Evolutionary conservation across 1,140 invertebrate species (phyloP), one percentile per base, ranked within the genome.

Genomic region (Cydia fagiglandana): DNA sequence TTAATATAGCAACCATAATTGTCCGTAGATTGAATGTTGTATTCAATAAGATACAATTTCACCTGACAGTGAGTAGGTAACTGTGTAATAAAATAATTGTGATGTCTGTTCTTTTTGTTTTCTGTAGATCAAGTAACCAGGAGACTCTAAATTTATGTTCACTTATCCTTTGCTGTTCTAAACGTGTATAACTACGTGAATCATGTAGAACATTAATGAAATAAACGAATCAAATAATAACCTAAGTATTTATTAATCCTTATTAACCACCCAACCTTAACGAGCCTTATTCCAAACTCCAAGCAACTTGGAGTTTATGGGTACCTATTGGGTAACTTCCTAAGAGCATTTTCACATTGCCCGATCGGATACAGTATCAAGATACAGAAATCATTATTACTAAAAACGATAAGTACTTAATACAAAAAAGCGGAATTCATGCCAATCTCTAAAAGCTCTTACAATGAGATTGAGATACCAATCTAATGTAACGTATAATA

Each of bases 151-250:
- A n/a, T 61, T 61, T 61, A 61, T 24, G 56, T 61, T 61, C 5
- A 24, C 56, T 34, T 34, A 70, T 41, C 2, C 66, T 70, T 17
- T 38, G n/a, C 66, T 41, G 38, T 70, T 41, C 66, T 70, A 41
- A 38, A 38, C 50, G 56, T 81, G 76, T 81, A 79, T 81, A 81
- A 6, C 56, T 61, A 61, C 80, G 76, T 81, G 78, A 76, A 76
- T 76, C 56, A 73, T 77, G 80, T 81, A 81, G 80, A 73, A 61
- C 50, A 77, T 77, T 77, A 80, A 78, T 76, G 47, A 77, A 74
- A 76, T 70, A 76, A 73, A 76, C 74, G 73, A 77, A 75, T 45
- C 12, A 7, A 77, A 64, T 34, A 68, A 68, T 38, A 17, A 68
- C 24, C 5, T 20, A 13, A 10, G 15, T 70, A 10, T 70, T 30